phyloP scores from a whole-genome alignment of 1,140 invertebrate species.

The Zelostemma sp. region DNA sequence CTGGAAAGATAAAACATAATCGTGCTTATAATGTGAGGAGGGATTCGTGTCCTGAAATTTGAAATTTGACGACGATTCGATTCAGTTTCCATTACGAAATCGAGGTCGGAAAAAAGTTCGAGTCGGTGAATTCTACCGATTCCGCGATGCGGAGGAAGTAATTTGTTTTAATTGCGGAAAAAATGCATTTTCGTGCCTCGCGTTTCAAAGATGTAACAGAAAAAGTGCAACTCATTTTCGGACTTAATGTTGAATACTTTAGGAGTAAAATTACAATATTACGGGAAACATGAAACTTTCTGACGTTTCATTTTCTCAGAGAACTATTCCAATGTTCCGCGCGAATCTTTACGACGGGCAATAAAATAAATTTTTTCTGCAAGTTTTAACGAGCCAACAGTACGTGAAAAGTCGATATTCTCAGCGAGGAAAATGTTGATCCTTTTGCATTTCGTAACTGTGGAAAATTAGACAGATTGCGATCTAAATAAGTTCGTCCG shows the following conservation, averaged over 20 bases:
- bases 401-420: too few species aligned
- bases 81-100: neutral
- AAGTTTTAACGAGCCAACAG: neutral
- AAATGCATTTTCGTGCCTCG: neutral
- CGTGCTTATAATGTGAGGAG: conserved; percentile 20
- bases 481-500: neutral
- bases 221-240: too few species aligned
- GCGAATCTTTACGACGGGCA: too few species aligned
- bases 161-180: neutral
- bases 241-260: too few species aligned
- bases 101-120: too few species aligned
- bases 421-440: too few species aligned
- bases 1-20: conserved; percentile 61
- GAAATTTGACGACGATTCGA: neutral
- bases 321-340: too few species aligned
- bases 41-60: conserved; percentile 6
- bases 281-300: too few species aligned
- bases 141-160: neutral
- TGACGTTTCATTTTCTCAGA: too few species aligned
- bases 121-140: neutral
- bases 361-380: neutral
- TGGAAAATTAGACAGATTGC: neutral
- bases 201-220: too few species aligned
- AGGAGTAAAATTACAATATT: too few species aligned
- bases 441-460: too few species aligned